These are phyloP conservation scores for Ostrea denselamellosa DNA, from an alignment of 1,140 invertebrate genomes.

Conservation along the genomic window DNA sequence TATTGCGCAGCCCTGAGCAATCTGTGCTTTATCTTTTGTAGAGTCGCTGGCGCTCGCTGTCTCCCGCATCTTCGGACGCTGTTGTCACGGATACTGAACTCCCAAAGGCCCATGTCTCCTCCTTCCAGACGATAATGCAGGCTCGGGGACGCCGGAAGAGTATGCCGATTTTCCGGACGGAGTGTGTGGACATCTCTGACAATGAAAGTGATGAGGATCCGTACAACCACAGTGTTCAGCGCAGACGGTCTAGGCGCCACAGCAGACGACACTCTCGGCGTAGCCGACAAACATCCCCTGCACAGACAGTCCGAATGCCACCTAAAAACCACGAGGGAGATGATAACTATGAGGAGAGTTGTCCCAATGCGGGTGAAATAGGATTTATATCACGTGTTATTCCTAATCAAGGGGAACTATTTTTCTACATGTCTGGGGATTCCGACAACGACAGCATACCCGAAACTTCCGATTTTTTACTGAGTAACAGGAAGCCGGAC, in stretches of 20 bases:
- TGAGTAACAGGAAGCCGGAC: constrained; percentile 9
- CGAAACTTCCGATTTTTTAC: not conserved
- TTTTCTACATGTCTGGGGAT: constrained; percentile 12
- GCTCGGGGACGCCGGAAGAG: not conserved
- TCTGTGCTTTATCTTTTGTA: constrained; percentile 34
- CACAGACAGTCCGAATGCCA: not conserved
- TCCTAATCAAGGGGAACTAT: not conserved
- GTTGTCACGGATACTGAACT: constrained; percentile 16
- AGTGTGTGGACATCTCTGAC: constrained; percentile 23
- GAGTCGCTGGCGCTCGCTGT: constrained; percentile 8
- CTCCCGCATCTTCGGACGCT: not conserved
- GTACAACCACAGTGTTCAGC: not conserved
- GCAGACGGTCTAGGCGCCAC: not conserved
- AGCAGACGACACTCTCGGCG: constrained; percentile 3
- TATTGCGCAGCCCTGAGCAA: constrained; percentile 31
- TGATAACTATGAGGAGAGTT: not conserved
- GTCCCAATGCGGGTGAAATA: not conserved
- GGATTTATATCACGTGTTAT: not conserved
- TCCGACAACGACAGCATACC: constrained; percentile 1
- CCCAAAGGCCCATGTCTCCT: not conserved
- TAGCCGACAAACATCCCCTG: not conserved
- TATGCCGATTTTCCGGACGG: constrained; percentile 41
- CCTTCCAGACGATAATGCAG: constrained; percentile 26
- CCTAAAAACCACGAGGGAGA: not conserved
- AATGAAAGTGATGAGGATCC: constrained; percentile 36